These are phyloP conservation scores for Mnemiopsis leidyi DNA, from an alignment of 37 sponge, comb jelly and placozoan species.

Conservation along the genomic window DNA sequence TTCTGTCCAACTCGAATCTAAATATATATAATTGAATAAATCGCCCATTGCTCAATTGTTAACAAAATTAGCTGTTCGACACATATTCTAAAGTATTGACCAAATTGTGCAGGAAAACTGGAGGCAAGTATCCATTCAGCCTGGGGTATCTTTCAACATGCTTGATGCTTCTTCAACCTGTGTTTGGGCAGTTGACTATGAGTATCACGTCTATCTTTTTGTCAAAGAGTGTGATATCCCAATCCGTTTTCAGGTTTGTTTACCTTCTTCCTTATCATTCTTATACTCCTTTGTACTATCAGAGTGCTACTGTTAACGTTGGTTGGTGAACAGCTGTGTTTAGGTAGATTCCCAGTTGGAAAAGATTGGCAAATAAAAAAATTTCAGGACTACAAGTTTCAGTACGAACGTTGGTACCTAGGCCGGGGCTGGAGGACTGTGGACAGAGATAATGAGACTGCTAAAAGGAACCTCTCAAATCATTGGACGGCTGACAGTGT, in stretches of 20 bases:
- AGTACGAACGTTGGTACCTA: background rate
- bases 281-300: no score
- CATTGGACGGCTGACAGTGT: slow-evolving; percentile 29
- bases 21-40: no score
- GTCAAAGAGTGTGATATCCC: slow-evolving; percentile 24
- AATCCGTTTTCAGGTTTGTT: background rate
- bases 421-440: background rate
- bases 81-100: no score
- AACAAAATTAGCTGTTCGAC: no score
- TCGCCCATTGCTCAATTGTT: no score
- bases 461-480: background rate
- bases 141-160: background rate
- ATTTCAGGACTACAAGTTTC: background rate
- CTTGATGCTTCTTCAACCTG: background rate
- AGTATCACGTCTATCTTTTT: slow-evolving; percentile 1
- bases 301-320: no score
- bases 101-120: background rate
- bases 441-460: background rate
- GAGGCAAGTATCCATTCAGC: background rate
- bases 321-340: no score
- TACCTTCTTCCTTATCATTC: background rate
- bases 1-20: no score
- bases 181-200: slow-evolving; percentile 20
- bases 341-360: no score
- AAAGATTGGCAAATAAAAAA: no score